Evolutionary conservation across 2,888 invertebrate genomes (phyloP).

Genomic region (Octodonta nipae): DNA sequence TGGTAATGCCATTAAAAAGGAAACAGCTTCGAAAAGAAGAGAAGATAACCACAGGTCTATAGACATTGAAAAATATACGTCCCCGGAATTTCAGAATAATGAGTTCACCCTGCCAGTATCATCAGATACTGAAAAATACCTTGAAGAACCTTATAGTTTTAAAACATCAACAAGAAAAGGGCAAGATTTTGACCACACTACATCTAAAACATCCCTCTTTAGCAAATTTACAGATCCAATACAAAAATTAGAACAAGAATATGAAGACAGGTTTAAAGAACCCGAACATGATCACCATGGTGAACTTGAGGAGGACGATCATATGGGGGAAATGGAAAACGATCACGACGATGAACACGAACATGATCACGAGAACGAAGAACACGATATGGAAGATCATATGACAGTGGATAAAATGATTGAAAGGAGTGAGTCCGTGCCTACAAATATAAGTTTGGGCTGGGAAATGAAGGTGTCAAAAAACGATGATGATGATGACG

Average conservation of each 20-base stretch:
- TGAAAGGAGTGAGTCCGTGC: conserved; percentile 18
- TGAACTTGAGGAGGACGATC: conserved; percentile 8
- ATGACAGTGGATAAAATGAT: conserved; percentile 16
- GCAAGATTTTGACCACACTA: conserved; percentile 32
- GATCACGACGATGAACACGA: conserved; percentile 13
- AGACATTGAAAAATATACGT: conserved; percentile 36
- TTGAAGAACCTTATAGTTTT: conserved; percentile 16
- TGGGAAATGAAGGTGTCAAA: conserved; percentile 24
- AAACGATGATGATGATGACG: conserved; percentile 22
- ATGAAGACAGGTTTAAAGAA: conserved; percentile 25
- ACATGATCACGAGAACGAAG: conserved; percentile 8
- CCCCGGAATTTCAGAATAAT: conserved; percentile 40
- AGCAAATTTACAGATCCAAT: conserved; percentile 41
- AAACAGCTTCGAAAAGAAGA: conserved; percentile 7
- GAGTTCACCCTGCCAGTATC: conserved; percentile 41
- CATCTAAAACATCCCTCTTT: conserved; percentile 42
- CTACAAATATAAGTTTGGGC: conserved; percentile 18
- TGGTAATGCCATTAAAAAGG: conserved; percentile 8
- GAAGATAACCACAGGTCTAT: conserved; percentile 26
- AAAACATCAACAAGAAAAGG: conserved; percentile 9
- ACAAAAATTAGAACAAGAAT: conserved; percentile 40
- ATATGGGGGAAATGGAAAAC: conserved; percentile 8
- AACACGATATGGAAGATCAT: conserved; percentile 14
- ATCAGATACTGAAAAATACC: conserved; percentile 31
- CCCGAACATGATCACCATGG: conserved; percentile 1